Base-by-base conservation (phyloP, 2,888 invertebrate species). In the Tetragonisca angustula region DNA sequence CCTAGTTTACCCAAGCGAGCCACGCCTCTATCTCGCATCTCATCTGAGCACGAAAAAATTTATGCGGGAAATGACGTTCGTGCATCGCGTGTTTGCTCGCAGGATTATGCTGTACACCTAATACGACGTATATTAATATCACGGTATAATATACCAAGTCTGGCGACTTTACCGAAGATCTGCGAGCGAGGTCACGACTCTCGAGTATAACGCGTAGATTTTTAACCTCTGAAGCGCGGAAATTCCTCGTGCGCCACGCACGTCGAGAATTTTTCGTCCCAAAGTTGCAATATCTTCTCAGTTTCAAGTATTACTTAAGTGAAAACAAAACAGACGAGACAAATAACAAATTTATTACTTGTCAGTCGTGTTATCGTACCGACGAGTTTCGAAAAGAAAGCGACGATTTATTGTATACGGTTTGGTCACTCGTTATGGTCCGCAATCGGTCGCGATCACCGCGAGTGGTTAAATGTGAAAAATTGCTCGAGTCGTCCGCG, bases 21-120 rank as follows among this genome's bases (percentile, higher is more conserved):
- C 72, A 49, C 73, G 56, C 65, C 73, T 68, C 36, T 84, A 70
- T 83, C 73, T 65, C 59, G 76, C 43, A 62, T 70, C 61, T 69
- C 64, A 70, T 74, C 79, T 74, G 43, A 32, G n/a, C 73, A 79
- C 52, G 73, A 74, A 74, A 43, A 79, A 69, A 65, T 81, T 62
- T 74, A 74, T 70, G 79, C 74, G 79, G 69, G 70, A 74, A 79
- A 50, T 82, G 64, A 62, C 70, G 79, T 70, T 74, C 81, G 59
- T 79, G 81, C 74, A 79, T 82, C 81, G 81, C 81, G 81, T 82
- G 81, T 70, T 82, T 74, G 73, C 74, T 70, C 74, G 70, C 69
- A 65, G 64, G 52, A 79, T 82, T 82, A 79, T 70, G 59, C 79
- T 32, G 73, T 54, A 62, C 64, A 59, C 72, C 43, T 79, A 82